phyloP scores from a whole-genome alignment of 2,113 vertebrate genomes.

The Labrus mixtus region DNA sequence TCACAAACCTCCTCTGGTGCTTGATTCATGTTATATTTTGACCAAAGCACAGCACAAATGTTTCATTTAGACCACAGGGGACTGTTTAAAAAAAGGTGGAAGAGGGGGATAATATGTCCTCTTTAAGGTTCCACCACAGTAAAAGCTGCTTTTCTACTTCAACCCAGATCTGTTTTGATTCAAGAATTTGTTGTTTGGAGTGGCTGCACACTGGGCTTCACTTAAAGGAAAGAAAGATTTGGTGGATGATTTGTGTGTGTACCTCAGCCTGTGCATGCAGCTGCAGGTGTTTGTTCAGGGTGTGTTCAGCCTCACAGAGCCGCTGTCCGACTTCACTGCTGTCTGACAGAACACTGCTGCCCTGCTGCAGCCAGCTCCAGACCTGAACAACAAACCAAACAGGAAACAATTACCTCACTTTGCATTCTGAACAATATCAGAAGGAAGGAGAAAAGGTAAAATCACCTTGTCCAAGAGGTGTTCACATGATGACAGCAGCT shows the following conservation, averaged over 20 bases:
- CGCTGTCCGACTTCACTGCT: constrained; percentile 16
- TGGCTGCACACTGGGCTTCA: too few species aligned
- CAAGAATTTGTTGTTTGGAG: too few species aligned
- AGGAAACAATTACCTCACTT: background rate
- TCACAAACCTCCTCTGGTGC: too few species aligned
- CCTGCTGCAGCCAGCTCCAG: constrained; percentile 38
- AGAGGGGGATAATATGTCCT: too few species aligned
- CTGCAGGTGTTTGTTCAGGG: constrained; percentile 80
- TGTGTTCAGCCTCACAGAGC: constrained; percentile 31
- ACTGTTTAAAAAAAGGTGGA: too few species aligned
- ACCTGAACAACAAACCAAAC: constrained; percentile 27
- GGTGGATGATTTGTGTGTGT: constrained; percentile 1
- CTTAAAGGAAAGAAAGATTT: background rate
- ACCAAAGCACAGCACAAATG: too few species aligned
- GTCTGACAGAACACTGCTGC: constrained; percentile 11
- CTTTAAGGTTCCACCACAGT: too few species aligned
- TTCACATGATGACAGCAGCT: constrained; percentile 81
- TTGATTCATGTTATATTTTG: too few species aligned
- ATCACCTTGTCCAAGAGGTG: constrained; percentile 86
- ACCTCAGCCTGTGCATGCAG: constrained; percentile 86
- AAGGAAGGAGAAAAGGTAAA: background rate
- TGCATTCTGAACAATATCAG: background rate
- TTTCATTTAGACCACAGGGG: too few species aligned
- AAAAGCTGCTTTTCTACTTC: too few species aligned
- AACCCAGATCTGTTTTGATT: too few species aligned